These are phyloP conservation scores for Drosophila pachea DNA, from an alignment of 1,140 invertebrate genomes.

Conservation along the genomic window DNA sequence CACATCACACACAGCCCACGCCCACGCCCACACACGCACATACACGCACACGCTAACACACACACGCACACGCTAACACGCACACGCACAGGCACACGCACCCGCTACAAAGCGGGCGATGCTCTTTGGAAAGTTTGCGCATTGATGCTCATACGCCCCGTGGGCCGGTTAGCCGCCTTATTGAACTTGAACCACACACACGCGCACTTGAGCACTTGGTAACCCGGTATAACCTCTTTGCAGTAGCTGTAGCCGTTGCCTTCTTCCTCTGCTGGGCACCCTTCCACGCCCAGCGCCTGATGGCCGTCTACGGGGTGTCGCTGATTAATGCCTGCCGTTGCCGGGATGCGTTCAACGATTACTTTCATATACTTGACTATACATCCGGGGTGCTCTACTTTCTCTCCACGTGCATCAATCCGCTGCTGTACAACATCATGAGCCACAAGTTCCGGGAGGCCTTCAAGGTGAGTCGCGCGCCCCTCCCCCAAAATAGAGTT, in stretches of 20 bases:
- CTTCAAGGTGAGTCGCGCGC: constrained; percentile 83
- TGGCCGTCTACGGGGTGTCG: constrained; percentile 84
- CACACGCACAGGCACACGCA: constrained; percentile 9
- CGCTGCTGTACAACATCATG: constrained; percentile 92
- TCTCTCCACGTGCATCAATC: constrained; percentile 88
- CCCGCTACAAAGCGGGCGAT: constrained; percentile 1
- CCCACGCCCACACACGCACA: not conserved
- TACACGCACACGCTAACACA: not conserved
- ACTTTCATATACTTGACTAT: constrained; percentile 82
- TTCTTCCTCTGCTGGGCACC: constrained; percentile 98
- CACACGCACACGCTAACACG: not conserved
- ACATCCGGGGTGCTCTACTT: constrained; percentile 86
- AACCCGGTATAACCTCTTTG: constrained; percentile 44
- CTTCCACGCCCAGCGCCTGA: constrained; percentile 92
- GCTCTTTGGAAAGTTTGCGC: constrained; percentile 31
- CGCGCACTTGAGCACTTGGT: constrained; percentile 27
- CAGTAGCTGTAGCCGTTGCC: constrained; percentile 96
- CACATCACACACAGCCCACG: not conserved
- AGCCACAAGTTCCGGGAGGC: constrained; percentile 91
- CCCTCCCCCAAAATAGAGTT: too few relatives aligned
- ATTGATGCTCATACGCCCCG: constrained; percentile 42
- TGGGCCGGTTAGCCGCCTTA: constrained; percentile 22
- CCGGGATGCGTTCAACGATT: constrained; percentile 80
- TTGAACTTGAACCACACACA: not conserved
- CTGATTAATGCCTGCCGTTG: constrained; percentile 74